Base-by-base conservation (phyloP, 1,140 invertebrate species). In the Lepidurus packardi region DNA sequence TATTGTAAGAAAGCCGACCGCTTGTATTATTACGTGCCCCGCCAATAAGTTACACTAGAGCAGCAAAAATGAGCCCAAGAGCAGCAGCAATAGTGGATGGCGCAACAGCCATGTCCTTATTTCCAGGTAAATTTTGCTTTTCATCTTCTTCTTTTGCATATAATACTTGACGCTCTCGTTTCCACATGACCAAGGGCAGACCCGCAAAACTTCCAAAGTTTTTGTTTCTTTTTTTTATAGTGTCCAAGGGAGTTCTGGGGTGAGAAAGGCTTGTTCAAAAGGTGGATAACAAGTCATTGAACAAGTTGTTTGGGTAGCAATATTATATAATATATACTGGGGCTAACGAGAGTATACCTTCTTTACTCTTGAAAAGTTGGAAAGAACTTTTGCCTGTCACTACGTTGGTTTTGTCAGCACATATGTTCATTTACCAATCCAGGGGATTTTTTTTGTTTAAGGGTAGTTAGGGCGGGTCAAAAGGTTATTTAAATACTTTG, bases 31-130 rank as follows among this genome's bases (percentile, higher is more conserved):
- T 65, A 65, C 53, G 53, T 65, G 53, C 53, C 53, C 53, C 53
- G 53, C 53, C 53, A 65, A 65, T 65, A 65, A 65, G 53, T 65
- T 65, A 65, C 53, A 65, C 53, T 65, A 65, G 53, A 65, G 53
- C 53, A 65, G 53, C 53, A 65, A 65, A 65, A 65, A 65, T 65
- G 53, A 65, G 53, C 53, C 21, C 53, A 65, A 65, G 53, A 65
- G 53, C 53, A 13, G 53, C 53, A 65, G 53, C 13, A n/a, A n/a
- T n/a, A 16, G 13, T 65, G n/a, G 13, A 13, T 65, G 53, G 53
- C 53, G 4, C 53, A 21, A 13, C 21, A 65, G 53, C 53, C 13
- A 65, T 21, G 53, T 21, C 53, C 53, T 21, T n/a, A n/a, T 65
- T 65, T 9, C 9, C 53, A 65, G 53, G 53, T 65, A 65, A 65